These are phyloP conservation scores for Nipponia nippon DNA, from an alignment of 2,113 vertebrate genomes.

Conservation along the genomic window DNA sequence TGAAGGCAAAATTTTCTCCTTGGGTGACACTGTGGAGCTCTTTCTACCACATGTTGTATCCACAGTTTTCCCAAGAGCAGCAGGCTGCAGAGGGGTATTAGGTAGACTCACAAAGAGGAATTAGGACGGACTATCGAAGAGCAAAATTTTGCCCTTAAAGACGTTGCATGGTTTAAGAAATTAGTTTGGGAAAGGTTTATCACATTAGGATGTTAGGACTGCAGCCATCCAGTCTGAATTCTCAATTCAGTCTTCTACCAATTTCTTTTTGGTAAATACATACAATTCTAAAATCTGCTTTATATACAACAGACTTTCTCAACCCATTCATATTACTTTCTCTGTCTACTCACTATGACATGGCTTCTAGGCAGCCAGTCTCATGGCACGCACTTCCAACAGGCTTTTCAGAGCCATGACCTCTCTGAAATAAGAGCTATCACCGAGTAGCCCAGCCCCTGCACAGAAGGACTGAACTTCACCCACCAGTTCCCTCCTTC, in stretches of 20 bases:
- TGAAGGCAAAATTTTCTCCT: neutral
- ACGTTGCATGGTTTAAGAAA: neutral
- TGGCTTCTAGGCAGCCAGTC: neutral
- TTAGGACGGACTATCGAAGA: neutral
- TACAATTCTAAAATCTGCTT: neutral
- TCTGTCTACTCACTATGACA: neutral
- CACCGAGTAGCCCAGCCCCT: neutral
- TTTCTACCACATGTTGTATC: neutral
- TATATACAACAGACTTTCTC: neutral
- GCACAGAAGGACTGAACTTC: neutral
- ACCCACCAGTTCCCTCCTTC: neutral
- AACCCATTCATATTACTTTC: neutral
- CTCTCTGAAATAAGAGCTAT: neutral
- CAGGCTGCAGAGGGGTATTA: neutral
- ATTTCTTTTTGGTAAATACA: neutral
- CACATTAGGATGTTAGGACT: neutral
- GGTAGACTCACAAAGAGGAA: neutral
- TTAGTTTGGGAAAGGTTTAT: neutral
- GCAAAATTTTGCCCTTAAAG: neutral
- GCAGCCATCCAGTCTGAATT: neutral
- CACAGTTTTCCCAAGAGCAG: neutral
- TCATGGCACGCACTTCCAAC: neutral
- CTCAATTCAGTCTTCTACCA: neutral
- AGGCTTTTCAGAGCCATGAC: neutral
- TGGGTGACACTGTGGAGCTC: neutral